A percentile compares a stretch with the other conserved stretches of the same genome.
Conservation (phyloP, 2,797 vertebrate species). For the Coracias cyanogaster region DNA sequence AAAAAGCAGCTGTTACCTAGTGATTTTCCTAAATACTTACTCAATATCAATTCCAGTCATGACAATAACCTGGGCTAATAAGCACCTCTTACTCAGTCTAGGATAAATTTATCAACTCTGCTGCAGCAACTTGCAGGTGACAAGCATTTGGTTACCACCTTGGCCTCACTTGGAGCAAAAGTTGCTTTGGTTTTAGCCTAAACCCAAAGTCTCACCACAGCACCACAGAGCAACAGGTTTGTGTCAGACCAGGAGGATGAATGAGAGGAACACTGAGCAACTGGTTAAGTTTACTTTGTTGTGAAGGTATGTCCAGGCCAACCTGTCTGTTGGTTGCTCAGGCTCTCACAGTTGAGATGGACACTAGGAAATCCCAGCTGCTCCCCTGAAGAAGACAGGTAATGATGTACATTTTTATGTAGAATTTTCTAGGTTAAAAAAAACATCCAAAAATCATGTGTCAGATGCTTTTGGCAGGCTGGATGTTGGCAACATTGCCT, state of each 20-base stretch:
- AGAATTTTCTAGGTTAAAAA: not conserved
- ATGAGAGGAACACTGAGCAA: accelerated
- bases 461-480: not conserved
- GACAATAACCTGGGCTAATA: not conserved
- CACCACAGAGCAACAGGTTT: not conserved
- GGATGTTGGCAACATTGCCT: not conserved
- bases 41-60: not conserved
- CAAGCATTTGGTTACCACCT: not conserved
- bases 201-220: not conserved
- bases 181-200: not conserved
- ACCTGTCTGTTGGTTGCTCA: not conserved
- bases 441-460: not conserved
- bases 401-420: not conserved
- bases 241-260: not conserved
- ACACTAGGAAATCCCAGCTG: not conserved
- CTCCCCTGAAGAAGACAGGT: not conserved
- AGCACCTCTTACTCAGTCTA: not conserved
- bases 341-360: not conserved
- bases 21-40: not conserved
- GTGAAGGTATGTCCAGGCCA: not conserved
- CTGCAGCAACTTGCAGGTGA: not conserved
- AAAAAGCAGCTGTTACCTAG: not conserved
- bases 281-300: not conserved
- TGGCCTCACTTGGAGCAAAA: not conserved
- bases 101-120: not conserved